Percentiles rank a stretch among this genome's conserved stretches.
phyloP scores from a whole-genome alignment of 2,113 vertebrate genomes.

The Procapra przewalskii region DNA sequence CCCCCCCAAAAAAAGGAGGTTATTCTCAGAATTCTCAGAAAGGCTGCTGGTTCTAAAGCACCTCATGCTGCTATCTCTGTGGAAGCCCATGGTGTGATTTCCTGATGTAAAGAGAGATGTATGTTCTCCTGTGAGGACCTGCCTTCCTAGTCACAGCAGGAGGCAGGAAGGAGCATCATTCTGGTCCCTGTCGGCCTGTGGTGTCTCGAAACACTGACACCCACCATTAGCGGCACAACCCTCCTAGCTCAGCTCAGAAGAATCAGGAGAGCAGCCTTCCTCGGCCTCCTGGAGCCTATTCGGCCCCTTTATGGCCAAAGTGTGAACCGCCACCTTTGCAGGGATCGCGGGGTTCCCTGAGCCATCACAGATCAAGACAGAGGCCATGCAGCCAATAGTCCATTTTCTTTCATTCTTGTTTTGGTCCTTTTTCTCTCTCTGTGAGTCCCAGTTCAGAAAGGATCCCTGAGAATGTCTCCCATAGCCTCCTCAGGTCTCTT shows the following conservation, averaged over 20 bases:
- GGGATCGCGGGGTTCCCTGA: not conserved
- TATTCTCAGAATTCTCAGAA: not conserved
- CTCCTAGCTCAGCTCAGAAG: not conserved
- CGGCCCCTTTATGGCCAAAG: not conserved
- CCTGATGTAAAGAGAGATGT: not conserved
- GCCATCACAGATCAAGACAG: not conserved
- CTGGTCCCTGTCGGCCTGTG: not conserved
- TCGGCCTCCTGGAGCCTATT: not conserved
- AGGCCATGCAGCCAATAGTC: no score
- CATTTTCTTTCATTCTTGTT: not conserved
- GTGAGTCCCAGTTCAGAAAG: not conserved
- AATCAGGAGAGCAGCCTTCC: not conserved
- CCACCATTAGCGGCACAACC: not conserved
- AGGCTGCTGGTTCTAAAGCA: not conserved
- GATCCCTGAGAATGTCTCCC: not conserved
- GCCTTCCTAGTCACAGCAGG: not conserved
- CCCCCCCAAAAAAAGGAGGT: not conserved
- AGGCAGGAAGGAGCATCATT: not conserved
- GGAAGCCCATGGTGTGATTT: not conserved
- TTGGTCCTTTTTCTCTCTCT: not conserved
- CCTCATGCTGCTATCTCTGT: not conserved
- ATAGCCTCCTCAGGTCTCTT: not conserved
- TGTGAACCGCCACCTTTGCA: fast-evolving
- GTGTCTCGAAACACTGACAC: not conserved
- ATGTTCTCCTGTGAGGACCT: not conserved